Percentiles rank a stretch among this genome's conserved stretches.
Conservation (phyloP, 2,888 invertebrate genomes). For the Ennomos fuscantarius region DNA sequence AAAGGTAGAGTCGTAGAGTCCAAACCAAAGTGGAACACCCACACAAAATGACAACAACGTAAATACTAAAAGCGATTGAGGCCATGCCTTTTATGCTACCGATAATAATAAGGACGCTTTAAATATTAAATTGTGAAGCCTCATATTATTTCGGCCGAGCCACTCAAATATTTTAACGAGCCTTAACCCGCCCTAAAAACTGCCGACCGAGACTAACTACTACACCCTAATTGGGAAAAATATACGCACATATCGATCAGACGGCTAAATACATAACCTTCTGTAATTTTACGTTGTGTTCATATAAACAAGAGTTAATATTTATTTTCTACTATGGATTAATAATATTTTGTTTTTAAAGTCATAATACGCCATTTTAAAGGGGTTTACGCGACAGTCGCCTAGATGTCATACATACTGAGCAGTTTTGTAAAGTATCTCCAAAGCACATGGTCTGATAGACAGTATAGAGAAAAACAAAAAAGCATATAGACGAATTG, state of each 20-base stretch:
- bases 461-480: too few relatives aligned
- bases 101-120: conserved; percentile 67
- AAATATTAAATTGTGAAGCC: conserved; percentile 71
- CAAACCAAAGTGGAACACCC: too few relatives aligned
- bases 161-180: conserved; percentile 77
- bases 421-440: too few relatives aligned
- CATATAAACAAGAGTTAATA: conserved; percentile 1
- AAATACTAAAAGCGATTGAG: conserved; percentile 56
- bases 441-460: too few relatives aligned
- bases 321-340: too few relatives aligned
- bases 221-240: conserved; percentile 68
- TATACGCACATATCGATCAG: conserved; percentile 33
- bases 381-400: too few relatives aligned
- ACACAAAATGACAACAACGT: too few relatives aligned
- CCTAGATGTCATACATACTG: too few relatives aligned
- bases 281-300: background rate
- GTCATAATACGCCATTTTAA: too few relatives aligned
- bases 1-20: too few relatives aligned
- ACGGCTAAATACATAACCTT: conserved; percentile 9
- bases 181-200: conserved; percentile 57
- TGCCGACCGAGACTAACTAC: conserved; percentile 47
- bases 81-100: conserved; percentile 62
- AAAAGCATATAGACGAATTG: too few relatives aligned
- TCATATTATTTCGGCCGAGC: conserved; percentile 55
- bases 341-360: too few relatives aligned